phyloP scores from a whole-genome alignment of 2,888 invertebrate species.

The Pammene aurita region DNA sequence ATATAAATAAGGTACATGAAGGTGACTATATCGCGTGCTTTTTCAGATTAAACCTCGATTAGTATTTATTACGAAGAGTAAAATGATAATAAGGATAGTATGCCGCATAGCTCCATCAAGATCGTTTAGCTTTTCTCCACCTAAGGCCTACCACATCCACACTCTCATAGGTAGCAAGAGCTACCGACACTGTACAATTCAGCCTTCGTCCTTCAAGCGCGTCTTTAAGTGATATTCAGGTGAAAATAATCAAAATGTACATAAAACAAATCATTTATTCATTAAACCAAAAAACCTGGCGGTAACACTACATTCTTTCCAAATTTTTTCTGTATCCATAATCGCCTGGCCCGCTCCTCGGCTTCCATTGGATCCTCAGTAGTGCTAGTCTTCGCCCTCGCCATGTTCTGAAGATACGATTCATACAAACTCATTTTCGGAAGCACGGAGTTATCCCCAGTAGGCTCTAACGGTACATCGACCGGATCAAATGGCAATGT shows the following conservation, averaged over 20 bases:
- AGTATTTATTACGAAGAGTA: no score
- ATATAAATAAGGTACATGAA: no score
- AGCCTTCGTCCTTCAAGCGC: no score
- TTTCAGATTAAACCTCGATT: no score
- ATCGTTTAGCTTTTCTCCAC: no score
- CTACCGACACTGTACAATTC: no score
- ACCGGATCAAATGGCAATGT: conserved; percentile 73
- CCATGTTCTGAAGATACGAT: conserved; percentile 69
- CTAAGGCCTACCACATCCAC: no score
- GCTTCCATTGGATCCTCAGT: conserved; percentile 50
- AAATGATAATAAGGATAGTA: no score
- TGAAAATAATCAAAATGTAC: neutral
- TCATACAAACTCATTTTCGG: conserved; percentile 76
- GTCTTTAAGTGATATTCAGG: no score
- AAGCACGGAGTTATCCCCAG: conserved; percentile 71
- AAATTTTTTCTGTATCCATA: conserved; percentile 55
- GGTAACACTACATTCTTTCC: conserved; percentile 56
- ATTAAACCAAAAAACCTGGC: conserved; percentile 51
- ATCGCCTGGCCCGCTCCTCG: conserved; percentile 50
- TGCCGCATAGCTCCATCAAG: no score
- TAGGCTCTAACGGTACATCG: conserved; percentile 72
- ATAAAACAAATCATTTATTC: conserved; percentile 51
- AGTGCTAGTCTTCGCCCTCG: conserved; percentile 59
- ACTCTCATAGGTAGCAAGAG: no score
- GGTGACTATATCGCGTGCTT: no score